Conservation (phyloP, 2,113 vertebrate genomes). For the Amblyopsis rosae region DNA sequence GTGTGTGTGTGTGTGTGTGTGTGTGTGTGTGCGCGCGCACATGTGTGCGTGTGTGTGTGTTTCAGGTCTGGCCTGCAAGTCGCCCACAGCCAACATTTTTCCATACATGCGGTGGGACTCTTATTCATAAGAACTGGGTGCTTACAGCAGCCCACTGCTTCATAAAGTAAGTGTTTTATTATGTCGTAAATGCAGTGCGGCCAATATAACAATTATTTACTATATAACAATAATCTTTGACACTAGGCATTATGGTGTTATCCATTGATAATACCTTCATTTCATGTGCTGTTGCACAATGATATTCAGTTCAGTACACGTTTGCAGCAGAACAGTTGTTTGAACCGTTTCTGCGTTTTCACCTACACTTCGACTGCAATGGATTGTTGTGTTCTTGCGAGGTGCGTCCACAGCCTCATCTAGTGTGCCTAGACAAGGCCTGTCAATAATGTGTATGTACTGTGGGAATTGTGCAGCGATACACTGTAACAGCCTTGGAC, state of each 20-base stretch:
- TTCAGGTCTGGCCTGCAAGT: slow-evolving; percentile 76
- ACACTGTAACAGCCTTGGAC: slow-evolving; percentile 2
- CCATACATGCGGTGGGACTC: slow-evolving; percentile 77
- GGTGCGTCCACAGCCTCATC: slow-evolving; percentile 26
- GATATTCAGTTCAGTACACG: not conserved
- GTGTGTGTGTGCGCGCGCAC: slow-evolving; percentile 2
- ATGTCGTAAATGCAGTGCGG: not conserved
- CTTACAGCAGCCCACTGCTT: slow-evolving; percentile 78
- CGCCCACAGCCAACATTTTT: slow-evolving; percentile 62
- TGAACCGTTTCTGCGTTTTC: slow-evolving; percentile 9
- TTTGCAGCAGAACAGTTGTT: slow-evolving; percentile 17
- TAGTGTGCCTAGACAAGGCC: not conserved
- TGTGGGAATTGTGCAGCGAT: not conserved
- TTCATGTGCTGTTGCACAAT: not conserved
- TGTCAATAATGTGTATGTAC: not conserved
- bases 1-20: not conserved
- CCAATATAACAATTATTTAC: not conserved
- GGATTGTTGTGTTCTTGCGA: slow-evolving; percentile 18
- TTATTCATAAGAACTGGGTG: slow-evolving; percentile 79
- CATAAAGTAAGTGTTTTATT: slow-evolving; percentile 59
- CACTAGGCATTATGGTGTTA: no score
- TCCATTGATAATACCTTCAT: not conserved
- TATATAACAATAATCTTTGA: no score
- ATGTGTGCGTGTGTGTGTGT: slow-evolving; percentile 9
- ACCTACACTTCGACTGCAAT: slow-evolving; percentile 18